These are phyloP conservation scores for Tenthredo amoena DNA, from an alignment of 2,888 invertebrate genomes.

Conservation along the genomic window DNA sequence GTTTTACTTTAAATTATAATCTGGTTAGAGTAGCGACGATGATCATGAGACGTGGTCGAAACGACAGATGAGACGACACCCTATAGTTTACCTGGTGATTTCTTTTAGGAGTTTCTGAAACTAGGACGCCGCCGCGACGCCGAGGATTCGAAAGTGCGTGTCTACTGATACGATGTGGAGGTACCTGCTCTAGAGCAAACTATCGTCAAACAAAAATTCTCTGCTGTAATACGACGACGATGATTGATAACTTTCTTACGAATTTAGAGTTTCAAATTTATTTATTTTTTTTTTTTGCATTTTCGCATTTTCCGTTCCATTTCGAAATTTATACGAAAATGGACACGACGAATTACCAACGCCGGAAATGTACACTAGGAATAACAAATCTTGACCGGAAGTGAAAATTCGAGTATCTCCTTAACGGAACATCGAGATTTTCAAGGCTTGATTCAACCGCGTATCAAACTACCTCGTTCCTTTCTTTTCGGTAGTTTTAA, in stretches of 20 bases:
- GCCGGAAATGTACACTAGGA: conserved; percentile 10
- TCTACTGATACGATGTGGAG: background rate
- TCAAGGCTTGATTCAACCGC: background rate
- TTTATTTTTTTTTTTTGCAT: background rate
- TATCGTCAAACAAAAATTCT: background rate
- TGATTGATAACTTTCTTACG: background rate
- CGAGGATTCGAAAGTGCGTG: conserved; percentile 47
- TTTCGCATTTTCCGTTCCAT: background rate
- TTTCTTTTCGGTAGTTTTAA: background rate
- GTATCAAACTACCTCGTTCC: background rate
- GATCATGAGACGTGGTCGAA: conserved; percentile 5
- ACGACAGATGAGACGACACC: conserved; percentile 39
- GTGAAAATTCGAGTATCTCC: conserved; percentile 3
- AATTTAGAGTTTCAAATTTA: background rate
- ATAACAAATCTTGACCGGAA: conserved; percentile 29
- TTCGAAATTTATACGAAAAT: background rate
- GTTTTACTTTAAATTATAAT: conserved; percentile 15
- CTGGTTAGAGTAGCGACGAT: background rate
- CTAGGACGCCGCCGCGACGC: background rate
- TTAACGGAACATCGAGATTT: background rate
- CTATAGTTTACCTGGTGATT: conserved; percentile 36
- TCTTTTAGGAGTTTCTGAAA: conserved; percentile 37
- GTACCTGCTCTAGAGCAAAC: conserved; percentile 10
- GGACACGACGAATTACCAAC: background rate
- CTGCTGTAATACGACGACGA: background rate